Conservation (phyloP, 2,888 invertebrate species). For the Monopis laevigella region DNA sequence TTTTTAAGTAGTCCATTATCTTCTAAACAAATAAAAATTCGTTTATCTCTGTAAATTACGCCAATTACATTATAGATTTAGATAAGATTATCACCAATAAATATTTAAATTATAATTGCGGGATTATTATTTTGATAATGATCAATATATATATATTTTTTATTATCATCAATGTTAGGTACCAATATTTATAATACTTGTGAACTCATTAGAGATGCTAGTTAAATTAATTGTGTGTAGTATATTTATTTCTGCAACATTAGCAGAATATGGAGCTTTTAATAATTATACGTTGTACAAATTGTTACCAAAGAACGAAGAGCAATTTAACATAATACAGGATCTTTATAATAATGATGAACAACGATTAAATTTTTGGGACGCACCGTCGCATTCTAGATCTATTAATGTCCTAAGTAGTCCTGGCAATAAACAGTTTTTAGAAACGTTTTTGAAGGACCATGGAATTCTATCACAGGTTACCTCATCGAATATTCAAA, state of each 20-base stretch:
- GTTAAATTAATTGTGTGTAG: constrained; percentile 3
- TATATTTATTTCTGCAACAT: background rate
- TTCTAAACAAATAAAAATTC: too few relatives aligned
- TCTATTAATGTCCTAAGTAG: constrained; percentile 50
- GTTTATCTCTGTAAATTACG: too few relatives aligned
- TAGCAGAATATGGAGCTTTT: constrained; percentile 32
- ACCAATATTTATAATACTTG: background rate
- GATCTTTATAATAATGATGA: constrained; percentile 28
- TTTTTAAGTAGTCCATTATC: too few relatives aligned
- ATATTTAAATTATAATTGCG: too few relatives aligned
- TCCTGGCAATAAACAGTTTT: constrained; percentile 35
- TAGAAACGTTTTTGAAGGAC: constrained; percentile 37
- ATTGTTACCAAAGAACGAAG: constrained; percentile 50
- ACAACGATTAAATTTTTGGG: constrained; percentile 53
- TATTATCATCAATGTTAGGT: background rate
- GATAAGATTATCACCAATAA: too few relatives aligned
- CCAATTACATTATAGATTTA: too few relatives aligned
- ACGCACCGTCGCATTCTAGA: constrained; percentile 35
- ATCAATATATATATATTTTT: background rate
- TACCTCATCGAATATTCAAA: constrained; percentile 54
- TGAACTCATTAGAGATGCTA: background rate
- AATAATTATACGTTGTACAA: constrained; percentile 62
- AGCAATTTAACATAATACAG: constrained; percentile 56
- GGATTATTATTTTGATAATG: too few relatives aligned
- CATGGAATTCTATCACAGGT: constrained; percentile 45